Evolutionary conservation across 2,888 invertebrate species (phyloP).

Genomic region (Conomelus anceps): DNA sequence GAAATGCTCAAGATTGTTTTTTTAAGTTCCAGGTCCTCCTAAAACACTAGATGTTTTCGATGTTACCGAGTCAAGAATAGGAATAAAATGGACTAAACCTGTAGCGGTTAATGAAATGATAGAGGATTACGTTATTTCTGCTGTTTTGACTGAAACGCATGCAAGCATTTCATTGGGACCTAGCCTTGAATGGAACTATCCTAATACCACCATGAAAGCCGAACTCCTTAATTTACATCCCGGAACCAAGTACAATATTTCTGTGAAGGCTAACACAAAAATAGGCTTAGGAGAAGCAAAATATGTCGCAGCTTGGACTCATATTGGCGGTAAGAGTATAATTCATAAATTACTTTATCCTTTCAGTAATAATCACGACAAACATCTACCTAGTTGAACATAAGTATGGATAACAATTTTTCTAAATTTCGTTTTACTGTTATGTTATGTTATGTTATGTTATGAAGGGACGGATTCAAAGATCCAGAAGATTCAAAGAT

Average conservation of each 20-base stretch:
- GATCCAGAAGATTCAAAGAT: too few species aligned
- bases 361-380: too few species aligned
- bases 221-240: conserved; percentile 53
- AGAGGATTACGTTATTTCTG: conserved; percentile 43
- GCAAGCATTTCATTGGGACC: conserved; percentile 37
- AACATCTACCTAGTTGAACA: too few species aligned
- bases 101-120: conserved; percentile 46
- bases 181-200: conserved; percentile 35
- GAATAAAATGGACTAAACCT: conserved; percentile 46
- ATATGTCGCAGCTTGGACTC: conserved; percentile 56
- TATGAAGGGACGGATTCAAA: too few species aligned
- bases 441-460: too few species aligned
- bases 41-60: conserved; percentile 51
- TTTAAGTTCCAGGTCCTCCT: conserved; percentile 62
- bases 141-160: conserved; percentile 39
- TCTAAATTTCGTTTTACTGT: too few species aligned
- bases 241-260: conserved; percentile 68
- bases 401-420: too few species aligned
- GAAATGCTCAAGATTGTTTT: background rate
- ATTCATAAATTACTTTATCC: background rate
- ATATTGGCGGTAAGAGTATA: conserved; percentile 52
- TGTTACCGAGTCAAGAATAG: conserved; percentile 55
- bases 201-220: conserved; percentile 39
- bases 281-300: conserved; percentile 54
- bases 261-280: conserved; percentile 58